Conservation (phyloP, 2,113 vertebrate species). For the Scortum barcoo region DNA sequence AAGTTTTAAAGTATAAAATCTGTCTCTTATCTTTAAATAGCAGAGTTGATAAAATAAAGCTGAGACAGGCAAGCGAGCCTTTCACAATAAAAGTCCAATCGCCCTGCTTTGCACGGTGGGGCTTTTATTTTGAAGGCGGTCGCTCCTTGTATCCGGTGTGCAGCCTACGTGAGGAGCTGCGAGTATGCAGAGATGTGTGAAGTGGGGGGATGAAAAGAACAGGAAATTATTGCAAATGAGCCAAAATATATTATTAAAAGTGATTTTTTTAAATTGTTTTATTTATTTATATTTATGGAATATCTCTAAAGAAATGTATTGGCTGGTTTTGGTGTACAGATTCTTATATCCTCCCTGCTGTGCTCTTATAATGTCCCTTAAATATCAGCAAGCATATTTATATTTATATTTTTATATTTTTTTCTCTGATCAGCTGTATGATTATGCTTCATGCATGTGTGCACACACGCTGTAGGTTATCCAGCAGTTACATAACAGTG, state of each 20-base stretch:
- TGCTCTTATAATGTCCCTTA: background rate
- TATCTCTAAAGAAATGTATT: background rate
- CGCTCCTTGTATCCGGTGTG: fast-evolving
- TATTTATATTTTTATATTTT: too few relatives aligned
- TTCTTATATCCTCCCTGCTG: background rate
- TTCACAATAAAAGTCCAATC: fast-evolving
- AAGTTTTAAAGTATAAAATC: too few relatives aligned
- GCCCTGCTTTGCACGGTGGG: fast-evolving
- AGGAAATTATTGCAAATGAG: fast-evolving
- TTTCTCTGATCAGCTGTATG: background rate
- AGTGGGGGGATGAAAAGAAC: background rate
- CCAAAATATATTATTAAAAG: background rate
- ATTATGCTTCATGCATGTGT: background rate
- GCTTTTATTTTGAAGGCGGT: slow-evolving; percentile 31
- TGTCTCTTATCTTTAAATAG: too few relatives aligned
- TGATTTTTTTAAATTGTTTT: background rate
- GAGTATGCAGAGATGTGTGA: slow-evolving; percentile 12
- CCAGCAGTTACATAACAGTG: slow-evolving; percentile 45
- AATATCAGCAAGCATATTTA: background rate
- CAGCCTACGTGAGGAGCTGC: slow-evolving; percentile 69
- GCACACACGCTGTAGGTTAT: background rate
- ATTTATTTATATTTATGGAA: background rate
- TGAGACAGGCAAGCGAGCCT: fast-evolving
- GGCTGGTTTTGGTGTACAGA: too few relatives aligned
- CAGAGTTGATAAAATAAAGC: too few relatives aligned